phyloP scores from a whole-genome alignment of 1,140 invertebrate species.

The Stratiolaelaps scimitus region DNA sequence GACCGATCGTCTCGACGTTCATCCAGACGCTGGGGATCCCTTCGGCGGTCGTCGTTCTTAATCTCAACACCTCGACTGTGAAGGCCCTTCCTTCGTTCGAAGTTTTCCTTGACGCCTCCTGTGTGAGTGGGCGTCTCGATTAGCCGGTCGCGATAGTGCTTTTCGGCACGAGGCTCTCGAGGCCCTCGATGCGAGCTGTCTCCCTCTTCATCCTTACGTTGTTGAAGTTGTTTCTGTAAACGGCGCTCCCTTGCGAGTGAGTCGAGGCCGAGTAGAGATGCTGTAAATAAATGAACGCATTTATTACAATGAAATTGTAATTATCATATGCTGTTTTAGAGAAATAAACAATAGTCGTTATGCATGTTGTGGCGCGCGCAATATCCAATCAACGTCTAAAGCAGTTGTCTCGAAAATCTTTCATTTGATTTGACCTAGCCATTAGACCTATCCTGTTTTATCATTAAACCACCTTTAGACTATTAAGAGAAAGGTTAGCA shows the following conservation, averaged over 20 bases:
- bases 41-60: conserved; percentile 39
- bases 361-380: no score
- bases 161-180: conserved; percentile 36
- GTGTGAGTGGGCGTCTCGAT: conserved; percentile 86
- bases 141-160: conserved; percentile 60
- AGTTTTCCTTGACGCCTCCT: conserved; percentile 69
- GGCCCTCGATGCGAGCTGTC: background rate
- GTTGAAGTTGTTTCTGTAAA: conserved; percentile 35
- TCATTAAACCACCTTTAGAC: no score
- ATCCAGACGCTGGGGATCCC: conserved; percentile 36
- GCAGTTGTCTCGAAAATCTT: no score
- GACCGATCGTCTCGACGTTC: conserved; percentile 34
- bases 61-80: conserved; percentile 46
- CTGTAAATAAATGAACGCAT: conserved; percentile 19
- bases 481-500: no score
- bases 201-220: background rate
- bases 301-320: background rate
- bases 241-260: conserved; percentile 41
- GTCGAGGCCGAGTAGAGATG: conserved; percentile 45
- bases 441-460: no score
- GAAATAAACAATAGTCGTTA: no score
- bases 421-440: background rate
- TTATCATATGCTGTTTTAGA: no score
- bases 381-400: no score
- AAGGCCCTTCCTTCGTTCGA: conserved; percentile 53